Base-by-base conservation (phyloP, 2,888 invertebrate genomes). In the Malachius bipustulatus region DNA sequence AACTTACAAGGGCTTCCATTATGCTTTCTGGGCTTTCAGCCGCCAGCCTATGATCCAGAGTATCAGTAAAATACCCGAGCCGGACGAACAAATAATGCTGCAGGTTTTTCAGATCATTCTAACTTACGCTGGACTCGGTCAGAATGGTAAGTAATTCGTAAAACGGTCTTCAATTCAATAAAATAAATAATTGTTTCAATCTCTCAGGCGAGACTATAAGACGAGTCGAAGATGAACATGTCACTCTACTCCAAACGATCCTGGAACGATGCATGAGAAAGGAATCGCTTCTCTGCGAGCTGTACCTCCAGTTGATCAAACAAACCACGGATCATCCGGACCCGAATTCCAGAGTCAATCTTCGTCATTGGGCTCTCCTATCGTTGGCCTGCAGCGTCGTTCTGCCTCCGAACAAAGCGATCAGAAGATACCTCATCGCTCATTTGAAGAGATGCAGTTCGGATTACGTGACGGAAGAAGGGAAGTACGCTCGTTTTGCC, bases 241-340 rank as follows among this genome's bases (percentile, higher is more conserved):
- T 89, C 4, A 78, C 82, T 41, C 71, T 93, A 14, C 81, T 93
- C 35, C 94, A 94, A 63, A 77, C 80, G 2, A 76, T 94, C 47
- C 73, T 94, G 65, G 90, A 90, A 53, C 77, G 88, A 39, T 89
- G 89, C 51, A 80, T 93, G 80, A 75, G 89, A 49, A 90, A 84
- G 55, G 89, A 90, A 54, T 75, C 82, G 32, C 67, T 91, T 32
- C 68, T 91, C 3, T 88, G 87, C 54, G 94, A 94, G 62, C 68
- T 91, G 37, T 93, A 89, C 59, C 71, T 93, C 47, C 91, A 93
- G 58, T 71, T 94, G 26, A 82, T 93, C 39, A 94, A 93, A 59
- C 67, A 77, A 69, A 93, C 93, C 1, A 93, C 91, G 0, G 88
- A 88, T 51, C 84, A 85, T 66, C 84, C 85, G 0, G 90, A 90